Evolutionary conservation across 2,113 vertebrate genomes (phyloP), one percentile per base, ranked within the genome.

Genomic region (Corvus hawaiiensis): DNA sequence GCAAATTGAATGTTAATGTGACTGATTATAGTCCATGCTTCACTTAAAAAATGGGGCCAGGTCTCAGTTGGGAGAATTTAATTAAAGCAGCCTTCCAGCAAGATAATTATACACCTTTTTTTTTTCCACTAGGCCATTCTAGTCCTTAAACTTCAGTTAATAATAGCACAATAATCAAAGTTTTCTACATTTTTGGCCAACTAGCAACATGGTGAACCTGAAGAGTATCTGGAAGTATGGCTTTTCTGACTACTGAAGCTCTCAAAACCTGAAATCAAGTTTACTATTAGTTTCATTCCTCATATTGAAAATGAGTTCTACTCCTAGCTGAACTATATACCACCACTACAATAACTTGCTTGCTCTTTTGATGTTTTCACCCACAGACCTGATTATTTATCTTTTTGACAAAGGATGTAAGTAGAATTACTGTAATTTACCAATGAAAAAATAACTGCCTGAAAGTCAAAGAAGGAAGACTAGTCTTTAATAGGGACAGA

Each of bases 11-110:
- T 75, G 82, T 59, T 95, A 94, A 92, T 73, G 74, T n/a, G 85
- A 79, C 76, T 75, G 76, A 92, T 89, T 84, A 91, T 12, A 96
- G 76, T 17, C 37, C 64, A 62, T 80, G 80, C 56, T 95, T 97
- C 93, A 84, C 73, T 89, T 85, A 75, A 97, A 94, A 96, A 96
- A 94, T 54, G 73, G 87, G 90, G 72, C 94, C 93, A 93, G 43
- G 88, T 89, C 93, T 87, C 92, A 93, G 37, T 71, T 97, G 94
- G 92, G 86, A 96, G 84, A 97, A 91, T 96, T 96, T 97, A 97
- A 97, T 97, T 97, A 95, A 92, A 93, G 54, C 77, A 95, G 73
- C 96, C 66, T 95, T 97, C 62, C 71, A 89, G 72, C 55, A 92
- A 97, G 92, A 94, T 92, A 97, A 96, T 94, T 87, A 90, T 81